Percentiles rank a stretch among this genome's conserved stretches.
These are phyloP conservation scores for Acropora tenuis DNA, from an alignment of 64 coral and sea anemone species.

Conservation along the genomic window DNA sequence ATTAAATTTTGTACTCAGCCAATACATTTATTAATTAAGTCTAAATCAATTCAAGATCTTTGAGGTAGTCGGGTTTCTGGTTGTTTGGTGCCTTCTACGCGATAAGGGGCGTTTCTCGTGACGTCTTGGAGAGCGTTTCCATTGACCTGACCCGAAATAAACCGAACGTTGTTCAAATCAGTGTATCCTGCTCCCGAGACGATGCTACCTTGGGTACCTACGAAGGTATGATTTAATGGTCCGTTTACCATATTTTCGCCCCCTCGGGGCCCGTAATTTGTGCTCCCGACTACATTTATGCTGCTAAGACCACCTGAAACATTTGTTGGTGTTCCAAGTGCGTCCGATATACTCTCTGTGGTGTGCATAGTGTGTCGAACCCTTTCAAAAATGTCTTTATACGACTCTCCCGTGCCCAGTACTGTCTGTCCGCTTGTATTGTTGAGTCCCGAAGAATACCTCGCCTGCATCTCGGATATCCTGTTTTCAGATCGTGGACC, in stretches of 20 bases:
- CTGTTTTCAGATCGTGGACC: background rate
- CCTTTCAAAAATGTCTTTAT: constrained; percentile 34
- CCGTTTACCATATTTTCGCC: background rate
- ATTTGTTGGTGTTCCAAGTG: background rate
- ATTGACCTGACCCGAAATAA: background rate
- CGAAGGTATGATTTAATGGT: background rate
- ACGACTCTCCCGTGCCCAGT: background rate
- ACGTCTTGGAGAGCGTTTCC: background rate
- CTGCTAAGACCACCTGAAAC: background rate
- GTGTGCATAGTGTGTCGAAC: constrained; percentile 58
- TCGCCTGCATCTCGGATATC: constrained; percentile 4
- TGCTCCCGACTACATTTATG: background rate
- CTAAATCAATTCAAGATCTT: no score
- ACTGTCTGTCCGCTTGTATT: background rate
- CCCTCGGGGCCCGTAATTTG: background rate
- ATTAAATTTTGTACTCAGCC: no score
- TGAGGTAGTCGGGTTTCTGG: background rate
- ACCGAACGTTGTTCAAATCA: background rate
- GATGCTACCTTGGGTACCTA: background rate
- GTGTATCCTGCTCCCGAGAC: background rate
- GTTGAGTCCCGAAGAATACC: background rate
- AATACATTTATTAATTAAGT: no score
- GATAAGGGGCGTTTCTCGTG: background rate
- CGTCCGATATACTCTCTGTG: constrained; percentile 14
- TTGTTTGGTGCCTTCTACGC: background rate